Conservation (phyloP, 2,113 vertebrate genomes). For the Cathartes aura region DNA sequence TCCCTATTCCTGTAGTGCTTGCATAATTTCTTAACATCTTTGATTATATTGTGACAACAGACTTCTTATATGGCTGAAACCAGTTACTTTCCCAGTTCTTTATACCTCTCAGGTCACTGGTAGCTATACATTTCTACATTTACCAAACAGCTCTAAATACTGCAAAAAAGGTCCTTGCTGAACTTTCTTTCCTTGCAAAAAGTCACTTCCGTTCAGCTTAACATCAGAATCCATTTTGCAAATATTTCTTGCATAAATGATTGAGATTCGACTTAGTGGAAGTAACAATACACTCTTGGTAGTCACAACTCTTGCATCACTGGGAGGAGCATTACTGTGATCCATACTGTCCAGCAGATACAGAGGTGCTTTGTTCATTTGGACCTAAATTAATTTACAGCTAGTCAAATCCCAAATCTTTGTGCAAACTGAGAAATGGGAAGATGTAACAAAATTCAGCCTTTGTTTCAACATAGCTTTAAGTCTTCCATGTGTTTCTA, state of each 20-base stretch:
- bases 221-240: not conserved
- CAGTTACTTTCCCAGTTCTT: not conserved
- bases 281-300: not conserved
- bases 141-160: not conserved
- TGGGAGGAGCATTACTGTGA: not conserved
- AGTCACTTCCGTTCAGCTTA: not conserved
- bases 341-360: not conserved
- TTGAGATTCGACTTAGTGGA: not conserved
- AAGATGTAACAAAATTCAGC: not conserved
- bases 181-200: not conserved
- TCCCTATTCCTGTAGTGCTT: not conserved
- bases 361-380: not conserved
- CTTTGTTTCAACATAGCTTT: not conserved
- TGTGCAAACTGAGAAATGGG: not conserved
- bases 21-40: not conserved
- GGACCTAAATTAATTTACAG: not conserved
- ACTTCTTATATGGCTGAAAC: not conserved
- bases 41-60: not conserved
- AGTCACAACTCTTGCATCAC: not conserved
- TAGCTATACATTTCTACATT: not conserved
- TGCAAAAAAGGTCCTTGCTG: not conserved
- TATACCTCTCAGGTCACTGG: not conserved
- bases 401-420: not conserved
- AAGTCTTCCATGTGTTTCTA: not conserved
- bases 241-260: not conserved